Conservation (phyloP, 2,888 invertebrate genomes). For the Epicampocera succincta region DNA sequence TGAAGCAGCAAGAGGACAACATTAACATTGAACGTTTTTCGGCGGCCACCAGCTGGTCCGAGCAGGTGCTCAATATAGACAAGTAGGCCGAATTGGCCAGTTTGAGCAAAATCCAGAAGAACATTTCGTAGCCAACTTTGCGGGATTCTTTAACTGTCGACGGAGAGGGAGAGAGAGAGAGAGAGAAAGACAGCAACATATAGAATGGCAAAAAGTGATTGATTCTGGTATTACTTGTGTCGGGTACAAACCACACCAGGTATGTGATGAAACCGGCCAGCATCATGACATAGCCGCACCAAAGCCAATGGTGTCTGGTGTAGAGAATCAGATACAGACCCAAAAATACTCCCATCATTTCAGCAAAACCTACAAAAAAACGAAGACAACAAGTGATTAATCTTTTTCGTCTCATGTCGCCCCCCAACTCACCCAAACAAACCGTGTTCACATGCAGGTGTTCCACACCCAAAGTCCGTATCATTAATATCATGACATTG, state of each 20-base stretch:
- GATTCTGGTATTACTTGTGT: too few species aligned
- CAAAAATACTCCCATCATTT: constrained; percentile 80
- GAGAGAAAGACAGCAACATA: too few species aligned
- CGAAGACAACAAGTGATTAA: too few species aligned
- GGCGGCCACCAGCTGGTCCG: constrained; percentile 78
- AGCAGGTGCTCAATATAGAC: constrained; percentile 80
- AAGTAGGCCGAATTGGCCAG: constrained; percentile 79
- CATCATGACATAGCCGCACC: constrained; percentile 78
- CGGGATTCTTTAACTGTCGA: constrained; percentile 75
- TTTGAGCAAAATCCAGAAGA: constrained; percentile 79
- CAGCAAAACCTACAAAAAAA: constrained; percentile 76
- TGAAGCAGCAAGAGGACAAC: constrained; percentile 78
- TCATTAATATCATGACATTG: constrained; percentile 81
- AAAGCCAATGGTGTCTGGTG: constrained; percentile 79
- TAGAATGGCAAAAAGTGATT: too few species aligned
- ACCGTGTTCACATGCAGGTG: constrained; percentile 81
- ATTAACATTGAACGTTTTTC: constrained; percentile 76
- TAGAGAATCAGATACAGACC: constrained; percentile 80
- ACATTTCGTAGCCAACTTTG: constrained; percentile 77
- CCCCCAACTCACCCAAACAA: constrained; percentile 76
- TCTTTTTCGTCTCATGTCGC: too few species aligned
- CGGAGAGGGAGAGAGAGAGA: too few species aligned
- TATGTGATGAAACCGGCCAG: constrained; percentile 76
- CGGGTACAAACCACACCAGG: constrained; percentile 78
- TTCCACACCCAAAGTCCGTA: constrained; percentile 79